A percentile compares a stretch with the other conserved stretches of the same genome.
These are phyloP conservation scores for Neomorphus geoffroyi DNA, from an alignment of 2,797 vertebrate genomes.

Conservation along the genomic window DNA sequence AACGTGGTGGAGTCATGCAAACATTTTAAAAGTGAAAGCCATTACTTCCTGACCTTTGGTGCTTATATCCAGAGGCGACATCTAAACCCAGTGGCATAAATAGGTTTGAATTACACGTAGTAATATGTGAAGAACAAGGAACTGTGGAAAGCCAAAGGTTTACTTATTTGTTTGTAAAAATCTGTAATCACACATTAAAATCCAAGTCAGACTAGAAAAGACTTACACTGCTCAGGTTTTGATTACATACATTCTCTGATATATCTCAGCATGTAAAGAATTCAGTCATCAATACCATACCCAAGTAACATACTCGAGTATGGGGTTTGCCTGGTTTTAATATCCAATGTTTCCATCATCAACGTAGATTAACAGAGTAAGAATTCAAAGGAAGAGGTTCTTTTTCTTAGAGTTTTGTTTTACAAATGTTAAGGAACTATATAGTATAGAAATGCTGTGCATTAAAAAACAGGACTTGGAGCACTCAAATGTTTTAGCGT, in stretches of 20 bases:
- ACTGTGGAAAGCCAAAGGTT: conserved; percentile 57
- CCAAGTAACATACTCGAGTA: background rate
- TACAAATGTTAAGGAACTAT: background rate
- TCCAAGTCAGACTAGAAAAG: background rate
- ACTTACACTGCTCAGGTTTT: background rate
- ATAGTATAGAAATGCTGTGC: background rate
- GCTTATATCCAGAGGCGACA: conserved; percentile 28
- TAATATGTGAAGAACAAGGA: conserved; percentile 51
- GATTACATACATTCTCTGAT: background rate
- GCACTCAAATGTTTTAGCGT: background rate
- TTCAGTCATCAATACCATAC: background rate
- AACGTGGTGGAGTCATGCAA: conserved; percentile 1
- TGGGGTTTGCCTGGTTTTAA: background rate
- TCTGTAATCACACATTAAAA: conserved; percentile 22
- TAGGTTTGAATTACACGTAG: conserved; percentile 45
- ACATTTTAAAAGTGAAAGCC: conserved; percentile 22
- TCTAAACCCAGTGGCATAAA: conserved; percentile 15
- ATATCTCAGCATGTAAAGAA: background rate
- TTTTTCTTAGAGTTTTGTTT: background rate
- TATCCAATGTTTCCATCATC: background rate
- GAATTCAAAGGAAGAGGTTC: background rate
- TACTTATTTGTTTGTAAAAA: conserved; percentile 1
- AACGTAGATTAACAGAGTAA: background rate
- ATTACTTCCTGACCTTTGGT: conserved; percentile 57
- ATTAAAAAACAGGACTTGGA: background rate